Evolutionary conservation across 2,888 invertebrate species (phyloP).

Genomic region (Acrobasis suavella): DNA sequence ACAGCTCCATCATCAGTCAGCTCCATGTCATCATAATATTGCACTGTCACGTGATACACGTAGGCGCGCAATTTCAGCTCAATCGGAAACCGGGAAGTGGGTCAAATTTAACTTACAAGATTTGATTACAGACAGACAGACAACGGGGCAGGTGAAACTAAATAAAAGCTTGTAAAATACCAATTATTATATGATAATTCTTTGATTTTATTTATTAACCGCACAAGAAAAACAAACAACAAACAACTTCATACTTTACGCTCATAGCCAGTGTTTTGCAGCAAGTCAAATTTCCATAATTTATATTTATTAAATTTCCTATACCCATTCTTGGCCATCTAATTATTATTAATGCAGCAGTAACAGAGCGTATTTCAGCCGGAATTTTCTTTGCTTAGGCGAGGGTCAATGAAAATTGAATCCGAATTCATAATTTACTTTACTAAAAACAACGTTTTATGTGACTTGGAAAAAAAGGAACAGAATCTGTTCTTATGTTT

Average conservation of each 20-base stretch:
- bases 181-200: too few species aligned
- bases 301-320: constrained; percentile 21
- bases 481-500: background rate
- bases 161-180: too few species aligned
- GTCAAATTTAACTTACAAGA: too few species aligned
- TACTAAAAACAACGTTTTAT: constrained; percentile 14
- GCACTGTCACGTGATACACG: too few species aligned
- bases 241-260: background rate
- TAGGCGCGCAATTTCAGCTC: too few species aligned
- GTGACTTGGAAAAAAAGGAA: background rate
- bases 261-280: constrained; percentile 1
- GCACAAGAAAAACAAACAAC: background rate
- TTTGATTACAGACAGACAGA: too few species aligned
- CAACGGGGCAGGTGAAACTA: too few species aligned
- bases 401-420: constrained; percentile 23
- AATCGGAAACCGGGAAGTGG: too few species aligned
- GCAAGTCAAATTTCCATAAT: constrained; percentile 10
- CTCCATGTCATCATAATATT: too few species aligned
- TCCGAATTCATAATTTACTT: constrained; percentile 17
- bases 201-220: too few species aligned
- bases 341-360: constrained; percentile 19
- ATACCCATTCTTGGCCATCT: constrained; percentile 15
- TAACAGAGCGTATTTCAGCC: constrained; percentile 16
- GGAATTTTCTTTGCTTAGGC: constrained; percentile 21
- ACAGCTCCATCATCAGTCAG: too few species aligned